Conservation (phyloP, 1,140 invertebrate species). For the Streblospio benedicti region DNA sequence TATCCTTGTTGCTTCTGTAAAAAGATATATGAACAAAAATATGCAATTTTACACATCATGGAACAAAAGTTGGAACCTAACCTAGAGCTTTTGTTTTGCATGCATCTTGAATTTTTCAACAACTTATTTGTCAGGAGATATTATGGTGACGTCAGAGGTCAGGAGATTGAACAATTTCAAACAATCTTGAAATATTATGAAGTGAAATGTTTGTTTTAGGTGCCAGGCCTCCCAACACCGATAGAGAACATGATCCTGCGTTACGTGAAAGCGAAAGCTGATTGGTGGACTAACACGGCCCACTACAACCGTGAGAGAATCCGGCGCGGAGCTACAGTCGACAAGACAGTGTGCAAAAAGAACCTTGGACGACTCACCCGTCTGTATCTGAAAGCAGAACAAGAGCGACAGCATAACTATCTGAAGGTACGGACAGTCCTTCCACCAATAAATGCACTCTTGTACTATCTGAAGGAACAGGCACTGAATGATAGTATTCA, state of each 20-base stretch:
- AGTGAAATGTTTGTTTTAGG: too few species aligned
- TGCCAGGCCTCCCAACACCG: constrained; percentile 94
- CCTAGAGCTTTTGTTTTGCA: too few species aligned
- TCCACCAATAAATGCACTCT: background rate
- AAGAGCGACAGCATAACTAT: constrained; percentile 98
- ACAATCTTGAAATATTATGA: too few species aligned
- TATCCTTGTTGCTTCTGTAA: too few species aligned
- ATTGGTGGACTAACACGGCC: constrained; percentile 99
- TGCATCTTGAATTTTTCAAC: too few species aligned
- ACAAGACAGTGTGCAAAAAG: constrained; percentile 99
- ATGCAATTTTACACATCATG: too few species aligned
- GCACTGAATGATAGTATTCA: background rate
- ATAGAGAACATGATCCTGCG: constrained; percentile 99
- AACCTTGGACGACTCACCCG: constrained; percentile 93
- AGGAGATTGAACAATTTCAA: too few species aligned
- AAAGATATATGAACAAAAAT: too few species aligned
- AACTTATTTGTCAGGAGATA: too few species aligned
- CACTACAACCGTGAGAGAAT: constrained; percentile 96
- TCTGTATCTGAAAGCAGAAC: constrained; percentile 95
- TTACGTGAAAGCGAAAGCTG: constrained; percentile 99
- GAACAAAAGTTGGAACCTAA: too few species aligned
- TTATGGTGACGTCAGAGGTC: too few species aligned
- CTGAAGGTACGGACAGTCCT: constrained; percentile 58
- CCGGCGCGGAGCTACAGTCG: constrained; percentile 58
- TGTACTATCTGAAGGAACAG: background rate